Evolutionary conservation across 30 jellyfish, hydroid and myxozoan species (phyloP).

Genomic region (Cassiopea andromeda): DNA sequence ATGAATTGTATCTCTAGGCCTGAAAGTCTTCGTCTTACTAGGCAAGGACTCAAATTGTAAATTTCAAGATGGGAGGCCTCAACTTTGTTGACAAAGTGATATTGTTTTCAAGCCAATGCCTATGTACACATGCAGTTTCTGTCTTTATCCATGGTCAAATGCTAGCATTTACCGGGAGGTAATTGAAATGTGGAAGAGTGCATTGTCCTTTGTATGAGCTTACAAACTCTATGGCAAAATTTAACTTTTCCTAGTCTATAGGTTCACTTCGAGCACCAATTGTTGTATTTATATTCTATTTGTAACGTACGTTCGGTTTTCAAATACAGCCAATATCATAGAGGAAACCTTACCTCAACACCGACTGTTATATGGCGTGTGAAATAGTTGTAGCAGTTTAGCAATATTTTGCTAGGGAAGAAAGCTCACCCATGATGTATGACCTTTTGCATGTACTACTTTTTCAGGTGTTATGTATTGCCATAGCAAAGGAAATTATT

Average conservation of each 20-base stretch:
- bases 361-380: conserved; percentile 1
- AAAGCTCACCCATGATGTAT: too few species aligned
- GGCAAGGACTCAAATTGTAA: too few species aligned
- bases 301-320: background rate
- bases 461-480: too few species aligned
- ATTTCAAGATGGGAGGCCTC: conserved; percentile 10
- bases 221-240: background rate
- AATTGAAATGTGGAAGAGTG: background rate
- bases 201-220: background rate
- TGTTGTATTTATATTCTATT: conserved; percentile 37
- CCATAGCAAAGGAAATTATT: too few species aligned
- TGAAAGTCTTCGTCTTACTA: too few species aligned
- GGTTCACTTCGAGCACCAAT: background rate
- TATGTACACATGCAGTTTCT: background rate
- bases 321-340: background rate
- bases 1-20: too few species aligned
- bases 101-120: conserved; percentile 10
- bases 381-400: background rate
- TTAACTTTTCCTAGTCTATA: background rate
- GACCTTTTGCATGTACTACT: too few species aligned
- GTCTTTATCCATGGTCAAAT: background rate
- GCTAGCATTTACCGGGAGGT: background rate
- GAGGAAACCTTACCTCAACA: background rate
- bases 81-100: conserved; percentile 2
- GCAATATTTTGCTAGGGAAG: background rate